A percentile compares a stretch with the other conserved stretches of the same genome.
Evolutionary conservation across 1,140 invertebrate genomes (phyloP).

Genomic region (Mactra quadrangularis): DNA sequence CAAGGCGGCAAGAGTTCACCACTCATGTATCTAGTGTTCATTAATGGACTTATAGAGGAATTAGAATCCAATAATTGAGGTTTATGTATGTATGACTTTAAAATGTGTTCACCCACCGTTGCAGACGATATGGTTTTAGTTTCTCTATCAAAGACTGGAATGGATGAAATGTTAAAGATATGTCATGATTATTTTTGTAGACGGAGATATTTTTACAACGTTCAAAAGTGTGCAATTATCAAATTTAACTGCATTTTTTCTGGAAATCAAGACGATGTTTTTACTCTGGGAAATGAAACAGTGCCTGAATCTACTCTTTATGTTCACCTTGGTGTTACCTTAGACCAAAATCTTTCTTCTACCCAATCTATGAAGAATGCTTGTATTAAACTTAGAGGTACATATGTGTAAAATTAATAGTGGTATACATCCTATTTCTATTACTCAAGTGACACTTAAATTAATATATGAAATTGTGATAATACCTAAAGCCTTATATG

Average conservation of each 20-base stretch:
- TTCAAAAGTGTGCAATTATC: too few relatives aligned
- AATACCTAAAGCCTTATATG: not conserved
- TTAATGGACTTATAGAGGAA: constrained; percentile 1
- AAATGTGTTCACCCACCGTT: too few relatives aligned
- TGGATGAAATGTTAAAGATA: constrained; percentile 2
- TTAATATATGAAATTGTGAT: not conserved
- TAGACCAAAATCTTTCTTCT: too few relatives aligned
- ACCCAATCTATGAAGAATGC: too few relatives aligned
- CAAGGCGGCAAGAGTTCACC: constrained; percentile 41
- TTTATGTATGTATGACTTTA: not conserved
- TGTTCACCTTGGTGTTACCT: not conserved
- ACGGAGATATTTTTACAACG: constrained; percentile 16
- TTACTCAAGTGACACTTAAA: not conserved
- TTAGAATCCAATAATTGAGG: not conserved
- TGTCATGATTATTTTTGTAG: not conserved
- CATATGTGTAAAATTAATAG: too few relatives aligned
- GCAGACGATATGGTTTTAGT: constrained; percentile 32
- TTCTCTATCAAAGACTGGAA: not conserved
- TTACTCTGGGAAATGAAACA: too few relatives aligned
- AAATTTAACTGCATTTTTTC: too few relatives aligned
- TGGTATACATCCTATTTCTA: too few relatives aligned
- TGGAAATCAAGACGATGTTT: too few relatives aligned
- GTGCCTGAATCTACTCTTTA: not conserved
- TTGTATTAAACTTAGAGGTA: not conserved
- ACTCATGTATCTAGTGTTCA: not conserved